phyloP scores from a whole-genome alignment of 1,140 invertebrate species.

The Anastatus disparis region DNA sequence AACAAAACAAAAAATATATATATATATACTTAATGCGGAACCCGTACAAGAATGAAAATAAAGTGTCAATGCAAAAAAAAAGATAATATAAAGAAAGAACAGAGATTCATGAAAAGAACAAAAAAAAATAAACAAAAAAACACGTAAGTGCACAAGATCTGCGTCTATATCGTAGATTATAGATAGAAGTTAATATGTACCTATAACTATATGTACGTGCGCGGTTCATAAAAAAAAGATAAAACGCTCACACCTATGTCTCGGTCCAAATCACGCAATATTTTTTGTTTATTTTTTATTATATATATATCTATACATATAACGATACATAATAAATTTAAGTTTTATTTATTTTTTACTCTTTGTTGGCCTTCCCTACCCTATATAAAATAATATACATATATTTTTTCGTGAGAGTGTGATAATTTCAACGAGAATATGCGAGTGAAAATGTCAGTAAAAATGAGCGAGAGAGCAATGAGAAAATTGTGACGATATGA shows the following conservation, averaged over 20 bases:
- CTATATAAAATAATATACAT: too few species aligned
- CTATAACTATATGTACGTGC: conserved; percentile 40
- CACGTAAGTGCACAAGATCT: conserved; percentile 44
- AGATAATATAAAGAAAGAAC: not conserved
- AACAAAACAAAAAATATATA: not conserved
- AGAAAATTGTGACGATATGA: not conserved
- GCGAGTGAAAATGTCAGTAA: not conserved
- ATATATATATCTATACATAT: too few species aligned
- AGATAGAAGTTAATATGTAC: conserved; percentile 47
- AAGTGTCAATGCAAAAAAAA: not conserved
- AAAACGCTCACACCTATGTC: conserved; percentile 7
- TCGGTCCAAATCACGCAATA: conserved; percentile 19
- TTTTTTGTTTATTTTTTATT: not conserved
- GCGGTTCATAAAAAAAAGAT: conserved; percentile 9
- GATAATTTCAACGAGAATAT: not conserved
- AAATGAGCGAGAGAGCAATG: not conserved
- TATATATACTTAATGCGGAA: not conserved
- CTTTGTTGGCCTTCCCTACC: too few species aligned
- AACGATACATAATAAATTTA: too few species aligned
- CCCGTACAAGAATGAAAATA: not conserved
- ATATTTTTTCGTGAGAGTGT: not conserved
- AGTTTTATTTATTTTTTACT: too few species aligned
- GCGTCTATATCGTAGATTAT: conserved; percentile 48
- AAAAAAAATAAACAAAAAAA: conserved; percentile 24
- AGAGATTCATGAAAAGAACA: not conserved